Evolutionary conservation across 2,888 invertebrate genomes (phyloP), one percentile per base, ranked within the genome.

Genomic region (Eupithecia pulchellata): DNA sequence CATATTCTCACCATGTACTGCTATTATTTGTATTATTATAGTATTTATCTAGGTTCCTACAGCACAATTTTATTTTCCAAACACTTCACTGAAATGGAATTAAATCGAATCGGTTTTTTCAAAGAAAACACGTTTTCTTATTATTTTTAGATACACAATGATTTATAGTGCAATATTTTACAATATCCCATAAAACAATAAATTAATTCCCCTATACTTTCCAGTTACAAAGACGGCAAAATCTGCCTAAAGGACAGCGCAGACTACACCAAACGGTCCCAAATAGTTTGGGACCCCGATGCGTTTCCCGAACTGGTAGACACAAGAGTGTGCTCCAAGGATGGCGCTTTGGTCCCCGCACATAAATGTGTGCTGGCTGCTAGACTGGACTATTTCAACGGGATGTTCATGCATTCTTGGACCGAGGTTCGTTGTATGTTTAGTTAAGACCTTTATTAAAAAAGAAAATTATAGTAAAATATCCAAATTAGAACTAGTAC

Each of bases 321-420:
- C 84, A 95, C 97, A 0, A 92, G 90, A 57, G 95, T 97, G 0
- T 84, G 93, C 36, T 92, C 95, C 47, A 95, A 93, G 42, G 95
- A 94, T 29, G 93, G 93, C 1, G 75, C 81, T 2, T 75, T 84
- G 1, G 86, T 97, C 29, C 87, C 93, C 0, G 98, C 97, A 0
- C 98, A 98, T 85, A 97, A 96, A 82, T 98, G 98, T 84, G 91
- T 98, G n/a, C 89, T 98, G 25, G 96, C 96, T 0, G 96, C 97
- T 0, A 90, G 98, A 39, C 90, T 97, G n/a, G 98, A 98, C 76
- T 98, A 98, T 88, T 98, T 98, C 86, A 95, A 96, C 73, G 96
- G 96, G 80, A 97, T 98, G 97, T 96, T 98, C 80, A 95, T 96
- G 82, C 95, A 96, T 80, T 95, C 96, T 58, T 98, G 98, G 98